phyloP scores from a whole-genome alignment of 2,113 vertebrate species.

The Hypomesus transpacificus region DNA sequence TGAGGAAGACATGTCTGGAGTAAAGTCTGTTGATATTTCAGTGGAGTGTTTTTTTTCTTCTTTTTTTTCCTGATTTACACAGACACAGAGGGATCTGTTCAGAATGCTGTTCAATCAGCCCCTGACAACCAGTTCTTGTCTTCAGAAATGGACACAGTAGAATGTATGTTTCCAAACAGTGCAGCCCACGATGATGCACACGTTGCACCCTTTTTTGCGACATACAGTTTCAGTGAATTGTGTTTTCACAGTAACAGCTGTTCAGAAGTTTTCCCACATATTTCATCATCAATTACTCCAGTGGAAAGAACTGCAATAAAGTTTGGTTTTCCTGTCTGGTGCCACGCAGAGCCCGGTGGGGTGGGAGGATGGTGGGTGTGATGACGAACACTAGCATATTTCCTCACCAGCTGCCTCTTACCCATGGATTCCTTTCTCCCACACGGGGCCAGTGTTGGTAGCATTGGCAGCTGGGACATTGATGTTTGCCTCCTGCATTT shows the following conservation, averaged over 20 bases:
- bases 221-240: too few species aligned
- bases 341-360: background rate
- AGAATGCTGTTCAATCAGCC: too few species aligned
- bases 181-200: too few species aligned
- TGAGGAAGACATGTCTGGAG: background rate
- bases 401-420: constrained; percentile 38
- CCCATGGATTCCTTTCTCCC: constrained; percentile 28
- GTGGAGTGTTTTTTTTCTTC: background rate
- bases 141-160: too few species aligned
- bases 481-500: constrained; percentile 7
- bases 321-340: background rate
- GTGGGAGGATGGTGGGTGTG: constrained; percentile 25
- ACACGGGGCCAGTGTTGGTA: constrained; percentile 16
- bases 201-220: too few species aligned
- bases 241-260: too few species aligned
- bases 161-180: too few species aligned
- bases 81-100: too few species aligned
- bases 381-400: constrained; percentile 33
- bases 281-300: too few species aligned
- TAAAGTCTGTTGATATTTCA: background rate
- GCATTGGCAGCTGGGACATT: constrained; percentile 42
- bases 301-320: background rate
- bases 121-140: too few species aligned
- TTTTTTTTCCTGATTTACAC: too few species aligned
- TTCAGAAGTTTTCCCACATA: too few species aligned